Percentiles rank a stretch among this genome's conserved stretches.
phyloP scores from a whole-genome alignment of 2,888 invertebrate genomes.

The Eupithecia centaureata region DNA sequence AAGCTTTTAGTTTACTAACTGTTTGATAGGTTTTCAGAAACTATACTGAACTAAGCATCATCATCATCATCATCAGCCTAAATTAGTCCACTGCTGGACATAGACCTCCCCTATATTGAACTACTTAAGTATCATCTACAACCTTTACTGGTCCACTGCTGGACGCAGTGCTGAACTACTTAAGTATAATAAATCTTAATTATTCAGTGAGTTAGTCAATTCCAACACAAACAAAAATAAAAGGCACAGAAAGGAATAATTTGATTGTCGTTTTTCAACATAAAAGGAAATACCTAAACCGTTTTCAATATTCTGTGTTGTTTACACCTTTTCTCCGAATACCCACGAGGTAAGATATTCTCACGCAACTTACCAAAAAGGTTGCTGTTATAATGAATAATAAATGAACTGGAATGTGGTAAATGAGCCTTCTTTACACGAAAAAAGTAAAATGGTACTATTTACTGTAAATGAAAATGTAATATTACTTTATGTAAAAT shows the following conservation, averaged over 20 bases:
- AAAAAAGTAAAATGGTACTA: too few species aligned
- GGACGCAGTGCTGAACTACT: too few species aligned
- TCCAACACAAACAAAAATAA: neutral
- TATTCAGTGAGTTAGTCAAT: too few species aligned
- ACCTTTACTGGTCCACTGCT: too few species aligned
- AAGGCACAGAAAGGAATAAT: neutral
- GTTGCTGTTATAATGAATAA: slow-evolving; percentile 24
- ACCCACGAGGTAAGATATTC: slow-evolving; percentile 19
- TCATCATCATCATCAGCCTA: too few species aligned
- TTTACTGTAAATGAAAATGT: neutral
- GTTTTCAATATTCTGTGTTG: slow-evolving; percentile 7
- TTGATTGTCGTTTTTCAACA: neutral
- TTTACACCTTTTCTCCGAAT: slow-evolving; percentile 22
- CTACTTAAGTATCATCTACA: too few species aligned
- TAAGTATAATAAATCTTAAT: too few species aligned
- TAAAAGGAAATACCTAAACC: neutral
- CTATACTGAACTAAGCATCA: too few species aligned
- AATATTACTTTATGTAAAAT: neutral
- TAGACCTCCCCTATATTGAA: too few species aligned
- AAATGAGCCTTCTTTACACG: slow-evolving; percentile 18
- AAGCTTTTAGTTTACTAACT: too few species aligned
- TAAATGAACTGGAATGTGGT: slow-evolving; percentile 20
- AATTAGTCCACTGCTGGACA: too few species aligned
- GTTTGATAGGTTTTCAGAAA: neutral
- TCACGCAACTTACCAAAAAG: slow-evolving; percentile 25